Base-by-base conservation (phyloP, 2,888 invertebrate genomes). In the Rhimphoctona megacephalus region DNA sequence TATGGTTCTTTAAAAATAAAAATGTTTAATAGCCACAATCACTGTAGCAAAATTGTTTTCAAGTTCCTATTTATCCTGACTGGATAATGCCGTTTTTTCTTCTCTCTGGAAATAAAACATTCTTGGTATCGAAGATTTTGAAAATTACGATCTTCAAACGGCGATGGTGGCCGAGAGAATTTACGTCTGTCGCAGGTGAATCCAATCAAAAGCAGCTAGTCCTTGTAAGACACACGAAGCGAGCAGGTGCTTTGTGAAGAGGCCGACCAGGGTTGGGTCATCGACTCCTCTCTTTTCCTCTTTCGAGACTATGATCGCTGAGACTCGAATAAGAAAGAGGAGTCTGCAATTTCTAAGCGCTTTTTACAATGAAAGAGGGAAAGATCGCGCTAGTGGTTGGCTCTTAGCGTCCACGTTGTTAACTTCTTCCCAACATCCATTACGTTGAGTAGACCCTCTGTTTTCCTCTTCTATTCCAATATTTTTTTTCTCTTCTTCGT, bases 121-220 rank as follows among this genome's bases (percentile, higher is more conserved):
- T 43, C 54, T 39, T 82, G 52, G 80, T 39, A 73, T 74, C 61
- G 73, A 64, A 77, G 14, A 82, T 81, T 85, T 81, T 76, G 43
- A 52, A 82, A 77, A 79, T 67, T 76, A 67, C 61, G 78, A 70
- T 73, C 69, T 61, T 79, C 67, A 80, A 84, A 66, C 72, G 52
- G 76, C 52, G 36, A n/a, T 36, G 73, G 82, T 70, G 30, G 73
- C 72, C 17, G 64, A 74, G 76, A 66, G 49, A 70, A 84, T 85
- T 83, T 78, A 76, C 69, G 69, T 67, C 81, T 87, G 81, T 82
- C 87, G 91, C 92, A 92, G 92, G 91, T 92, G 91, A 85, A 91
- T 89, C 90, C 90, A 91, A 91, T 91, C 89, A 89, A 88, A 90
- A 89, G 88, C 84, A 89, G 88, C 85, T 86, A 86, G 83, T 88